Base-by-base conservation (phyloP, 2,888 invertebrate species). In the Drosophila acutilabella region DNA sequence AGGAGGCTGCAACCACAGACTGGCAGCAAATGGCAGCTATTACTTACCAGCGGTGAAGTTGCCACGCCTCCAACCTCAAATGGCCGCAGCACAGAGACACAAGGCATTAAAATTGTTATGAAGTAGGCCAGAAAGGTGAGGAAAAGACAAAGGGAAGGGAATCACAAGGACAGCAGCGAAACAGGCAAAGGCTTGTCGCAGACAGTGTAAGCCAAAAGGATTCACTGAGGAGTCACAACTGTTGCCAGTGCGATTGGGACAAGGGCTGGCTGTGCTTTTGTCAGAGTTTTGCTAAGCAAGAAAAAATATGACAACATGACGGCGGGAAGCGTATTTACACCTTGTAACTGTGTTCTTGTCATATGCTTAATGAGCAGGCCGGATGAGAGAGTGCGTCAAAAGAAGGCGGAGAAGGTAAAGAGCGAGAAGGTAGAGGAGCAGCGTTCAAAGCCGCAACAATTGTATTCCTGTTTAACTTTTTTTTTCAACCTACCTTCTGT, bases 31-130 rank as follows among this genome's bases (percentile, higher is more conserved):
- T 65, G 70, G 58, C 76, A 78, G 81, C 82, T 88, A 86, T 83
- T 88, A 86, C 72, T 83, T 86, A 77, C 64, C 67, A 61, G 58
- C 40, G 68, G 23, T 65, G 61, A 64, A 50, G 20, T 58, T 42
- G 60, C 42, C 44, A 30, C 30, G 4, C 40, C 62, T 57, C 41
- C 16, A n/a, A 16, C 30, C 54, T 50, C 20, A 16, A 14, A 53
- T 18, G 8, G 4, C 18, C 41, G 44, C 33, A 33, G 56, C 57
- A 53, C 68, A 71, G 78, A 78, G 71, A 81, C n/a, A 76, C 75
- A 71, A 45, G 81, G 72, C 89, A 83, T 89, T 89, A 84, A 89
- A 89, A 89, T 84, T 83, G 83, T 89, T 81, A 62, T 71, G 87
- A 70, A 64, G 52, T 70, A 64, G 68, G 64, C 58, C 61, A 30